A percentile compares a stretch with the other conserved stretches of the same genome.
phyloP scores from a whole-genome alignment of 2,888 invertebrate species.

The Laspeyria flexula region DNA sequence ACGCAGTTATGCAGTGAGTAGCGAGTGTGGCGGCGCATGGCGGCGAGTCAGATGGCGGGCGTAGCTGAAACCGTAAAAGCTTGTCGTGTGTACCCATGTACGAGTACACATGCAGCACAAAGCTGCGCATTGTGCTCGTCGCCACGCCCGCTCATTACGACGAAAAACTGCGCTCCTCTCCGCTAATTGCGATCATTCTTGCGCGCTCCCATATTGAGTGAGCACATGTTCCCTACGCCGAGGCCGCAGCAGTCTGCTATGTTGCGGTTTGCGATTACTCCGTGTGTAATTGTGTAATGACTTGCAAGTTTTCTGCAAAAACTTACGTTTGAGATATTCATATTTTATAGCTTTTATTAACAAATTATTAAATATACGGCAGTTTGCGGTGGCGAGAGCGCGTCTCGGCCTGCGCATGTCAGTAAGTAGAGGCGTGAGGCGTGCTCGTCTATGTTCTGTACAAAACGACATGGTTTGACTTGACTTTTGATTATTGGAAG shows the following conservation, averaged over 20 bases:
- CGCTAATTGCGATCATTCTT: conserved; percentile 70
- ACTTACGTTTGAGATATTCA: conserved; percentile 56
- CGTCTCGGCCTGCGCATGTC: conserved; percentile 27
- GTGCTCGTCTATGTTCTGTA: conserved; percentile 29
- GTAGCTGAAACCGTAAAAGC: conserved; percentile 80
- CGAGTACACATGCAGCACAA: conserved; percentile 53
- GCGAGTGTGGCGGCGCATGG: conserved; percentile 23
- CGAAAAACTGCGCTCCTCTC: conserved; percentile 57
- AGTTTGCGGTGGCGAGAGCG: conserved; percentile 59
- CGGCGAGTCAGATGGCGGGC: conserved; percentile 74
- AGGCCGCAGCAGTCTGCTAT: conserved; percentile 69
- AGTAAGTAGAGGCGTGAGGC: too few species aligned
- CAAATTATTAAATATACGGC: conserved; percentile 55
- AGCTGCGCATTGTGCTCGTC: conserved; percentile 53
- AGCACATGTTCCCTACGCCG: conserved; percentile 71
- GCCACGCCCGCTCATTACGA: conserved; percentile 64
- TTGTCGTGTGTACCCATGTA: conserved; percentile 51
- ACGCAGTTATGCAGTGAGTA: conserved; percentile 44
- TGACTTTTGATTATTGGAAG: conserved; percentile 76
- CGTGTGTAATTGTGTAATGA: conserved; percentile 65
- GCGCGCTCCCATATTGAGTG: conserved; percentile 63
- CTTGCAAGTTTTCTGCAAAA: conserved; percentile 55
- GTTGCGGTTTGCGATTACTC: conserved; percentile 79
- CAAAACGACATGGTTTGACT: conserved; percentile 44
- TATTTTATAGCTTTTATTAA: conserved; percentile 58